These are phyloP conservation scores for Nematopogon swammerdamellus DNA, from an alignment of 2,888 invertebrate species.

Conservation along the genomic window DNA sequence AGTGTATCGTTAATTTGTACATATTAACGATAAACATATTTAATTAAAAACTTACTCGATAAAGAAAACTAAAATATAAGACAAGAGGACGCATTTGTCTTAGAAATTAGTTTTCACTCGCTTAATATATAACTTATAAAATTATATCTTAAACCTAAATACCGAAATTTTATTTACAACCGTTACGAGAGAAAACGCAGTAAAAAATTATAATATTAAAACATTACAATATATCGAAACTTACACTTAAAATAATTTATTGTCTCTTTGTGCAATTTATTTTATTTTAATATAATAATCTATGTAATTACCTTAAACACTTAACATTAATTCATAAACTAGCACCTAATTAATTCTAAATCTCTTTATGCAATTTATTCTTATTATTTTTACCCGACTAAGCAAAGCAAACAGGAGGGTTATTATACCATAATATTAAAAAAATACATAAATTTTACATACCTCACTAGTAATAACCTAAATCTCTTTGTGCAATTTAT, in stretches of 20 bases:
- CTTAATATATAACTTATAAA: slow-evolving; percentile 23
- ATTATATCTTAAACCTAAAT: slow-evolving; percentile 1
- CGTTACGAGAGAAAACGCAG: slow-evolving; percentile 33
- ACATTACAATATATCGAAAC: not conserved
- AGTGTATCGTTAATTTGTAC: too few species aligned
- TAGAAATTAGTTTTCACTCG: not conserved
- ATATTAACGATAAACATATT: not conserved
- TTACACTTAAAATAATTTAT: too few species aligned
- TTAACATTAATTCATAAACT: too few species aligned
- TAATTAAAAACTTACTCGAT: slow-evolving; percentile 1
- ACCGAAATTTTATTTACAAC: slow-evolving; percentile 8
- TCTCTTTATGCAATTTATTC: too few species aligned
- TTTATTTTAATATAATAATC: too few species aligned
- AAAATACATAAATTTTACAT: too few species aligned
- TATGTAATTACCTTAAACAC: too few species aligned
- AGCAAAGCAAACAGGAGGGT: too few species aligned
- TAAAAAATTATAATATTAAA: slow-evolving; percentile 19
- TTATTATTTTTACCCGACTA: too few species aligned
- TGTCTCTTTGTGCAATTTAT: too few species aligned
- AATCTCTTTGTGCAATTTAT: slow-evolving; percentile 38
- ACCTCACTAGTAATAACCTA: slow-evolving; percentile 3
- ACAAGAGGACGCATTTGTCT: slow-evolving; percentile 46
- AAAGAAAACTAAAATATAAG: slow-evolving; percentile 21
- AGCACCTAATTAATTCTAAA: too few species aligned
- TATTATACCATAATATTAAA: not conserved